phyloP scores from a whole-genome alignment of 92 coral and sea anemone genomes.

The Desmophyllum pertusum region DNA sequence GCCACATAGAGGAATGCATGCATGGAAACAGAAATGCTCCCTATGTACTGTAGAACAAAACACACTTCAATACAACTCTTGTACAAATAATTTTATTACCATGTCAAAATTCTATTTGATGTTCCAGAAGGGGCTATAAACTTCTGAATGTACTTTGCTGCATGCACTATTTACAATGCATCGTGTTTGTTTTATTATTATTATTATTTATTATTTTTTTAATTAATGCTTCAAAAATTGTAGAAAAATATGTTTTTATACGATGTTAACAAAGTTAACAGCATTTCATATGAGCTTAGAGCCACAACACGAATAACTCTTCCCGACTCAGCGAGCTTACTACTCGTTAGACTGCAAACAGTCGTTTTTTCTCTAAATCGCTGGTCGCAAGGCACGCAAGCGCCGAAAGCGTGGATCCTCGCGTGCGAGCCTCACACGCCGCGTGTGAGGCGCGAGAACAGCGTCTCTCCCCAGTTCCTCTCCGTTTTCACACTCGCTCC shows the following conservation, averaged over 20 bases:
- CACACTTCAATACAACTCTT: neutral
- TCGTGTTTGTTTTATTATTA: neutral
- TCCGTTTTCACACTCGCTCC: too few species aligned
- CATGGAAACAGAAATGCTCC: too few species aligned
- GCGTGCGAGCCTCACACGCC: too few species aligned
- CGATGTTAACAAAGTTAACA: neutral
- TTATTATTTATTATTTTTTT: too few species aligned
- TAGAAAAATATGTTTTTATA: constrained; percentile 20
- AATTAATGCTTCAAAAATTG: neutral
- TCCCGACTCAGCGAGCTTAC: neutral
- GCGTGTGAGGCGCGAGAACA: too few species aligned
- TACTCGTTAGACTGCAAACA: too few species aligned
- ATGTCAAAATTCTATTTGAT: constrained; percentile 10
- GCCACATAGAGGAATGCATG: too few species aligned
- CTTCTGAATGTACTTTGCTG: neutral
- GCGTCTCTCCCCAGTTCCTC: too few species aligned
- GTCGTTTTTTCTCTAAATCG: too few species aligned
- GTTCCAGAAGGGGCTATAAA: neutral
- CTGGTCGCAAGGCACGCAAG: too few species aligned
- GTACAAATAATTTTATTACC: constrained; percentile 18
- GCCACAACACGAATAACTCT: neutral
- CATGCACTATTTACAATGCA: constrained; percentile 7
- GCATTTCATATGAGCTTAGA: neutral
- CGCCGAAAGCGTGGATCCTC: too few species aligned
- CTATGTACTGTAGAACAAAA: too few species aligned